Evolutionary conservation across 2,113 vertebrate species (phyloP), one percentile per base, ranked within the genome.

Genomic region (Pitta sordida): DNA sequence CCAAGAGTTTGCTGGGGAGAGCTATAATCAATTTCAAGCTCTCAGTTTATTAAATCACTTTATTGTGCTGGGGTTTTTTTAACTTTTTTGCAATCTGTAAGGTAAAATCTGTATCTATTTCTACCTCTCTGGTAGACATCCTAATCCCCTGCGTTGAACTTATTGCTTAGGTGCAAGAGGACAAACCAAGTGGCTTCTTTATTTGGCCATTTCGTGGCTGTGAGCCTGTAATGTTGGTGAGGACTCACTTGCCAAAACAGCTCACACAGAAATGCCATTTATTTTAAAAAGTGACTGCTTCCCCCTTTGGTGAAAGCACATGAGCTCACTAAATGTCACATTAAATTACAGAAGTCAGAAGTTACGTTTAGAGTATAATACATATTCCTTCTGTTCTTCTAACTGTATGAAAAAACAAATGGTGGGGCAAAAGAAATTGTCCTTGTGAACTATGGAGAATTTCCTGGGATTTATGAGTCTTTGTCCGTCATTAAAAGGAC

Each of bases 11-110:
- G 60, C 30, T 37, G 29, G 7, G 4, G 63, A 79, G 60, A 63
- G 0, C 63, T 29, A n/a, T 0, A 75, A n/a, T 24, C 13, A 30
- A 6, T 75, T 63, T 1, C 1, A 82, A 55, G 5, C 23, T 63
- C 65, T 82, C 4, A 1, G 2, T 77, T 70, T 58, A 52, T 63
- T 58, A 79, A 59, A 58, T 24, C 0, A 6, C 11, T 60, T 7
- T 24, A 15, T 21, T 16, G 1, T 53, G 10, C 4, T 3, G 13
- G 18, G 18, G 4, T 8, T 89, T 75, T 67, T 2, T 56, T 68
- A 39, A 14, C 14, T 19, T 53, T 85, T 60, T 59, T 24, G 4
- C 11, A 43, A 7, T 52, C 20, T 51, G 1, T 41, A 44, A 44
- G 17, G 43, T 44, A 44, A 44, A 44, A 44, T 44, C 43, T 46